Conservation (phyloP, 2,888 invertebrate species). For the Macaria notata region DNA sequence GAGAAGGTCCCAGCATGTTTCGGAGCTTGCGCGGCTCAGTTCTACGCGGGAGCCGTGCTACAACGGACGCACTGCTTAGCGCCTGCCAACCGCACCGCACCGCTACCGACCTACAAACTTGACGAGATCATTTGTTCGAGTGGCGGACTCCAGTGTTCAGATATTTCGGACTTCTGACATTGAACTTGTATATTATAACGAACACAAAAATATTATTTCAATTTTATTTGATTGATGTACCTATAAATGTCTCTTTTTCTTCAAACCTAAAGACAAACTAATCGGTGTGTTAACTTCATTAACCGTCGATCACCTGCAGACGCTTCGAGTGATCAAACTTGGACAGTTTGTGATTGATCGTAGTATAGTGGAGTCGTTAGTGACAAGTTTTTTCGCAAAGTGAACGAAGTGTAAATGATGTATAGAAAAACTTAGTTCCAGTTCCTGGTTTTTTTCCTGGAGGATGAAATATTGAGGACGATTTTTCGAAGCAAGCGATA, state of each 20-base stretch:
- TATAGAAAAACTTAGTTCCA: conserved; percentile 17
- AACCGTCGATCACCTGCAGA: no score
- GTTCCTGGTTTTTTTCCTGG: conserved; percentile 3
- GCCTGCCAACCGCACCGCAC: not conserved
- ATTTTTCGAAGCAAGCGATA: conserved; percentile 33
- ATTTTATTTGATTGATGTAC: no score
- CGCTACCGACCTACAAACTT: no score
- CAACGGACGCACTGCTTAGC: conserved; percentile 37
- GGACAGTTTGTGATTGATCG: conserved; percentile 47
- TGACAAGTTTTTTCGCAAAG: conserved; percentile 24
- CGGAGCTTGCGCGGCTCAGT: conserved; percentile 77
- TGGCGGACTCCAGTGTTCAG: no score
- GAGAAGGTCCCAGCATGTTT: conserved; percentile 51
- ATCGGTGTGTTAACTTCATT: no score
- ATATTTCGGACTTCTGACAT: no score
- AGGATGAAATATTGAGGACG: conserved; percentile 34
- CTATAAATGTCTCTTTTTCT: no score
- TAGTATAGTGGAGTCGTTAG: conserved; percentile 50
- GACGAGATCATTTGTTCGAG: no score
- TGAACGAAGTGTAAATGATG: conserved; percentile 34
- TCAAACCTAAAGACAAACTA: no score
- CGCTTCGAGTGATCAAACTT: conserved; percentile 12
- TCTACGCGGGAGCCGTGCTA: conserved; percentile 48
- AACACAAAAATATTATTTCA: no score
- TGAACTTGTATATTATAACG: no score